Evolutionary conservation across 2,797 vertebrate species (phyloP).

Genomic region (Amblyraja radiata): DNA sequence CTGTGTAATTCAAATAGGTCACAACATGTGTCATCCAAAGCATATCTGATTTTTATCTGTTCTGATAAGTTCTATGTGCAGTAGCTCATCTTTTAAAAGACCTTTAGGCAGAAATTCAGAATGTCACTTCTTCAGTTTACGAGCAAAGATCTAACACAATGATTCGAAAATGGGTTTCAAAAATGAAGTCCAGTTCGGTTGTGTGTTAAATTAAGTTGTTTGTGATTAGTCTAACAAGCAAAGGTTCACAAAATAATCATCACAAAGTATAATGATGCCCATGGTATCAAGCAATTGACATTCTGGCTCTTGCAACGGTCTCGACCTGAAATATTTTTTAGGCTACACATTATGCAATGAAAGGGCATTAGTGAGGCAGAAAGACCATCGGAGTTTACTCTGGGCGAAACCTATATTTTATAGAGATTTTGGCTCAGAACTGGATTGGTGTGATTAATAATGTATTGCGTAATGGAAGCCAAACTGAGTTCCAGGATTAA

Average conservation of each 20-base stretch:
- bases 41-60: background rate
- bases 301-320: background rate
- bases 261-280: background rate
- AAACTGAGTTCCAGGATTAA: no score
- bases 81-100: background rate
- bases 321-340: background rate
- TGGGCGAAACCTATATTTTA: no score
- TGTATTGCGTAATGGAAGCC: no score
- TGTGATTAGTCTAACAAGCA: slow-evolving; percentile 3
- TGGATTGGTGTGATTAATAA: no score
- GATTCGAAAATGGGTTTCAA: background rate
- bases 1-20: background rate
- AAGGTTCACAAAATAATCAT: slow-evolving; percentile 5
- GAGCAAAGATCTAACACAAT: background rate
- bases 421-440: no score
- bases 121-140: slow-evolving; percentile 8
- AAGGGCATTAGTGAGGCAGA: background rate
- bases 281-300: background rate
- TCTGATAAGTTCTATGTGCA: background rate
- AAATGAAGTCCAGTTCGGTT: background rate
- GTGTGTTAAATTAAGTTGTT: background rate
- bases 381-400: no score
- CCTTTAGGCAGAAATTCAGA: background rate
- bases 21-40: background rate
- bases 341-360: no score